phyloP scores from a whole-genome alignment of 2,797 vertebrate genomes.

The Pogonophryne albipinna region DNA sequence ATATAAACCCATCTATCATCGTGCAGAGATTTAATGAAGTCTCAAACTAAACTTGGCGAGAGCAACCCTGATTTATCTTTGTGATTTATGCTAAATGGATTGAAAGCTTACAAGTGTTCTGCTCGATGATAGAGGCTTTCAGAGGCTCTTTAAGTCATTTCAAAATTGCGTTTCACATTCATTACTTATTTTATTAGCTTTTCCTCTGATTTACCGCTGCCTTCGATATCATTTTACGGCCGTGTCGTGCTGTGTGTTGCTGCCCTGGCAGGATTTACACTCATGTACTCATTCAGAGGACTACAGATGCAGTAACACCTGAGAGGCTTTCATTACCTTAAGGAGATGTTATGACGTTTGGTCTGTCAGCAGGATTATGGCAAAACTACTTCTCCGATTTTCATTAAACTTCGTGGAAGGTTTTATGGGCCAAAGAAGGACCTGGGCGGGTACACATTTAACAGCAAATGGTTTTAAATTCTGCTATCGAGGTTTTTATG shows the following conservation, averaged over 20 bases:
- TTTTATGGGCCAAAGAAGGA: too few species aligned
- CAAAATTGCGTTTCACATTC: constrained; percentile 22
- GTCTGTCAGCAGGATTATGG: too few species aligned
- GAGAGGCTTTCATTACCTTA: too few species aligned
- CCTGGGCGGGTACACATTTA: too few species aligned
- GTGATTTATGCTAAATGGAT: constrained; percentile 8
- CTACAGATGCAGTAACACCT: too few species aligned
- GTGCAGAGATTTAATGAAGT: constrained; percentile 1
- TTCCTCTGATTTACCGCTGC: constrained; percentile 20
- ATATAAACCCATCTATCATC: constrained; percentile 17
- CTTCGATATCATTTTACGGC: constrained; percentile 20
- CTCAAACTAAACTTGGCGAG: neutral
- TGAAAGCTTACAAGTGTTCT: constrained; percentile 6
- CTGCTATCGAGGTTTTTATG: too few species aligned
- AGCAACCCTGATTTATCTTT: constrained; percentile 18
- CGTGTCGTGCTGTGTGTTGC: neutral
- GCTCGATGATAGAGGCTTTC: constrained; percentile 7
- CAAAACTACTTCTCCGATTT: too few species aligned
- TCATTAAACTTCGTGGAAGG: too few species aligned
- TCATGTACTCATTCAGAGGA: too few species aligned
- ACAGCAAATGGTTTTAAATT: too few species aligned
- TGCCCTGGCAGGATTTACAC: too few species aligned
- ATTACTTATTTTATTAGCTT: constrained; percentile 13
- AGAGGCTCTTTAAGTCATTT: constrained; percentile 23
- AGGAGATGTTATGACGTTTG: too few species aligned